Evolutionary conservation across 2,888 invertebrate genomes (phyloP).

Genomic region (Noctua comes): DNA sequence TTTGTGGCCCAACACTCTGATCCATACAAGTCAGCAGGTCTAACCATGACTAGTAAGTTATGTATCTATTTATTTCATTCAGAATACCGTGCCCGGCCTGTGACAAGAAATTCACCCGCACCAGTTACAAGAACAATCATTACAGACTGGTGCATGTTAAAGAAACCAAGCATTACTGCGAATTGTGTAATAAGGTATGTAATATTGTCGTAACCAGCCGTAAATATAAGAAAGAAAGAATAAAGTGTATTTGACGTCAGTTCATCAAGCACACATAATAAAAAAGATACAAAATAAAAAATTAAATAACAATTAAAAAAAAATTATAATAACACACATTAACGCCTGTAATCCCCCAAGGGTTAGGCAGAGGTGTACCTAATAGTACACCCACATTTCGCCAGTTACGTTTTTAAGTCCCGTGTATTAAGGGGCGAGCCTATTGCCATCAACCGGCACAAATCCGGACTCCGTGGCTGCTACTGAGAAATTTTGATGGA

Average conservation of each 20-base stretch:
- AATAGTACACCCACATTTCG: not conserved
- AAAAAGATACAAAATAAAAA: too few species aligned
- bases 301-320: too few species aligned
- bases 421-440: not conserved
- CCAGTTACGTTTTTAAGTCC: too few species aligned
- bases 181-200: slow-evolving; percentile 79
- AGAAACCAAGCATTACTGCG: slow-evolving; percentile 77
- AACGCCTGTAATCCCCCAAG: not conserved
- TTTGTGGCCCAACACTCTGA: too few species aligned
- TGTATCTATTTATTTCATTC: slow-evolving; percentile 61
- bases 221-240: too few species aligned
- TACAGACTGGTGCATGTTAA: slow-evolving; percentile 77
- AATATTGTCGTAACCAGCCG: not conserved
- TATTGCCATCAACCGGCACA: not conserved
- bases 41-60: not conserved
- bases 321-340: too few species aligned
- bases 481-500: not conserved
- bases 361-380: not conserved
- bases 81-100: slow-evolving; percentile 83
- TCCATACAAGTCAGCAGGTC: too few species aligned
- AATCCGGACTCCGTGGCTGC: not conserved
- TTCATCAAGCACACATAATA: too few species aligned
- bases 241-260: too few species aligned
- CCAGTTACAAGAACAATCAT: slow-evolving; percentile 79
- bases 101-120: slow-evolving; percentile 77